Evolutionary conservation across 2,113 vertebrate genomes (phyloP).

Genomic region (Caretta caretta): DNA sequence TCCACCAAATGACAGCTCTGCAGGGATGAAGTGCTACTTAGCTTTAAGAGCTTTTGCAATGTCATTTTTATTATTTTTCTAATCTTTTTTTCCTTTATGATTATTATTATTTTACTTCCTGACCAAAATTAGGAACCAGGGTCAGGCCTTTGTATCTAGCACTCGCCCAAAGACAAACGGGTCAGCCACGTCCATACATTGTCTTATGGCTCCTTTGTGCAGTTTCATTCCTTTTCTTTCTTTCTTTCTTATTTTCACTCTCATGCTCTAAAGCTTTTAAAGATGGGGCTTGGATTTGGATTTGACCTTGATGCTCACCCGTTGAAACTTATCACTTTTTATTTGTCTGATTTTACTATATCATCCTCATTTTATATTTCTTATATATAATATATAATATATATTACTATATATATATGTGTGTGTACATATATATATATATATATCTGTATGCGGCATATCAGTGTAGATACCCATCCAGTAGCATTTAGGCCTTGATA

Average conservation of each 20-base stretch:
- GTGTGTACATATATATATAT: slow-evolving; percentile 60
- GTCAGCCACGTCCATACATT: slow-evolving; percentile 80
- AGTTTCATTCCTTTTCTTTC: neutral
- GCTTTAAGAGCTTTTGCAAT: slow-evolving; percentile 71
- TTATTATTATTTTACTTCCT: slow-evolving; percentile 48
- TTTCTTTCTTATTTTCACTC: slow-evolving; percentile 63
- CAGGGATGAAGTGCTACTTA: slow-evolving; percentile 69
- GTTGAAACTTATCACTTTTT: neutral
- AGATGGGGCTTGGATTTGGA: slow-evolving; percentile 72
- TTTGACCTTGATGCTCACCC: slow-evolving; percentile 49
- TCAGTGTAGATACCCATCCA: slow-evolving; percentile 80
- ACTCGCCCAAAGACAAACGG: slow-evolving; percentile 56
- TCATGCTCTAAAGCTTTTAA: slow-evolving; percentile 62
- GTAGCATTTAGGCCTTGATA: slow-evolving; percentile 75
- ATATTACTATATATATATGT: slow-evolving; percentile 84
- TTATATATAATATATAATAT: slow-evolving; percentile 83
- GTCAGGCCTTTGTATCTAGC: slow-evolving; percentile 57
- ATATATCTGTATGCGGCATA: slow-evolving; percentile 67
- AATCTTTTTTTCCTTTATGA: neutral
- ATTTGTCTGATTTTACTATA: slow-evolving; percentile 72
- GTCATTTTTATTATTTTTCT: slow-evolving; percentile 38
- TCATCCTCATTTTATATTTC: slow-evolving; percentile 85
- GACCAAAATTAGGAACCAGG: slow-evolving; percentile 59
- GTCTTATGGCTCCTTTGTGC: slow-evolving; percentile 77
- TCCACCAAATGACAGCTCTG: slow-evolving; percentile 22